A percentile compares a stretch with the other conserved stretches of the same genome.
These are phyloP conservation scores for Myotis myotis DNA, from an alignment of 2,797 vertebrate species.

Conservation along the genomic window DNA sequence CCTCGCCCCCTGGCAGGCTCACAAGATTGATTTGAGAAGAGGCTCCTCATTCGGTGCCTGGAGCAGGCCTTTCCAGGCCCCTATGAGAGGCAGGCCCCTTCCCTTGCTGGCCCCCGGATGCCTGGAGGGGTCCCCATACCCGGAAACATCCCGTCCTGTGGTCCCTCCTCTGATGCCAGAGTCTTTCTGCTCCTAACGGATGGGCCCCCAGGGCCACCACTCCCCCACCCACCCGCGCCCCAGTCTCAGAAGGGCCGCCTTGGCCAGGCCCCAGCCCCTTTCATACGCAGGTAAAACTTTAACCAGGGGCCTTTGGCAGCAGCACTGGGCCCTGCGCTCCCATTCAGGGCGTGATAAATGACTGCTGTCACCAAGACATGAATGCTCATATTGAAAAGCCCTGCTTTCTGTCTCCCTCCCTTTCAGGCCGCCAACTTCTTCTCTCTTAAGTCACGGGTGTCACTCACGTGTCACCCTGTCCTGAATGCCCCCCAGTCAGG, in stretches of 20 bases:
- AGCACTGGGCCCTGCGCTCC: slow-evolving; percentile 74
- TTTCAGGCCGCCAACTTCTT: slow-evolving; percentile 80
- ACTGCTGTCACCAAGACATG: slow-evolving; percentile 88
- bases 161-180: slow-evolving; percentile 72
- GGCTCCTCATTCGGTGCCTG: not conserved
- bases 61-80: not conserved
- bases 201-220: slow-evolving; percentile 77
- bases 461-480: slow-evolving; percentile 84
- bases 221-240: not conserved
- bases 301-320: slow-evolving; percentile 90
- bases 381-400: slow-evolving; percentile 90
- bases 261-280: slow-evolving; percentile 79
- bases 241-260: slow-evolving; percentile 83
- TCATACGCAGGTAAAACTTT: slow-evolving; percentile 97
- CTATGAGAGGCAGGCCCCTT: not conserved
- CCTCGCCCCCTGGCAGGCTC: not conserved
- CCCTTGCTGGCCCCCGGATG: not conserved
- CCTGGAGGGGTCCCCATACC: slow-evolving; percentile 23
- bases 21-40: slow-evolving; percentile 5
- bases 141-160: slow-evolving; percentile 9
- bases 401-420: slow-evolving; percentile 86
- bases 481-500: slow-evolving; percentile 85
- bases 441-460: slow-evolving; percentile 81
- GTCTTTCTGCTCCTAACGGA: slow-evolving; percentile 84
- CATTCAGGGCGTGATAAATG: slow-evolving; percentile 89